These are phyloP conservation scores for Panopea generosa DNA, from an alignment of 2,888 invertebrate genomes.

Conservation along the genomic window DNA sequence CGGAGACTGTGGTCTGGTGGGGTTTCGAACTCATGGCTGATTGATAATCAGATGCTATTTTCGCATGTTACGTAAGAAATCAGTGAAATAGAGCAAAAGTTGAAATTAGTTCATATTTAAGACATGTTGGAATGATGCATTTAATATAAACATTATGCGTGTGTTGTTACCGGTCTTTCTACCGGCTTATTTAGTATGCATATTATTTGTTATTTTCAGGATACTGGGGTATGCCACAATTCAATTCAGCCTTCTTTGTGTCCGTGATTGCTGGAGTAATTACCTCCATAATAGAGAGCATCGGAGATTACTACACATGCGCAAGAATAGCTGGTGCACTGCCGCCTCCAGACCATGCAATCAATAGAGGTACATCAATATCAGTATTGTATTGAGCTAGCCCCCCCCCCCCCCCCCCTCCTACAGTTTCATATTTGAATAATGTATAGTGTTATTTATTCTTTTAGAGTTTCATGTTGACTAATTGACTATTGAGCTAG, in stretches of 20 bases:
- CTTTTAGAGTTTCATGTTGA: background rate
- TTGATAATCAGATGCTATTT: too few relatives aligned
- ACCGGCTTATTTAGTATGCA: too few relatives aligned
- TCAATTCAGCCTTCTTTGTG: conserved; percentile 76
- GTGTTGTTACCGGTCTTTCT: too few relatives aligned
- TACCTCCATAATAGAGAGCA: conserved; percentile 83
- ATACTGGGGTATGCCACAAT: conserved; percentile 78
- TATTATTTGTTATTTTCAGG: conserved; percentile 86
- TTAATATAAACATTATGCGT: too few relatives aligned
- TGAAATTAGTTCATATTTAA: too few relatives aligned
- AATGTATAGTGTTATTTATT: background rate
- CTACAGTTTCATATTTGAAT: background rate
- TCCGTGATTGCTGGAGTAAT: conserved; percentile 79
- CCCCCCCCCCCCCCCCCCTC: background rate
- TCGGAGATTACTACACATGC: conserved; percentile 95
- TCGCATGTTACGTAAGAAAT: too few relatives aligned
- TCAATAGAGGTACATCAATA: conserved; percentile 91
- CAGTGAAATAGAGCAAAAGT: too few relatives aligned
- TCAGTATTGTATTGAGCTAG: too few relatives aligned
- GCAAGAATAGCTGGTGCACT: conserved; percentile 90
- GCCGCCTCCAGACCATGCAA: conserved; percentile 93
- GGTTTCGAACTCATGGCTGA: too few relatives aligned
- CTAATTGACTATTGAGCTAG: too few relatives aligned
- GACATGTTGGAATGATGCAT: too few relatives aligned
- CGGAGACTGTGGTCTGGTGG: too few relatives aligned